These are phyloP conservation scores for Aphidius gifuensis DNA, from an alignment of 1,140 invertebrate species.

Conservation along the genomic window DNA sequence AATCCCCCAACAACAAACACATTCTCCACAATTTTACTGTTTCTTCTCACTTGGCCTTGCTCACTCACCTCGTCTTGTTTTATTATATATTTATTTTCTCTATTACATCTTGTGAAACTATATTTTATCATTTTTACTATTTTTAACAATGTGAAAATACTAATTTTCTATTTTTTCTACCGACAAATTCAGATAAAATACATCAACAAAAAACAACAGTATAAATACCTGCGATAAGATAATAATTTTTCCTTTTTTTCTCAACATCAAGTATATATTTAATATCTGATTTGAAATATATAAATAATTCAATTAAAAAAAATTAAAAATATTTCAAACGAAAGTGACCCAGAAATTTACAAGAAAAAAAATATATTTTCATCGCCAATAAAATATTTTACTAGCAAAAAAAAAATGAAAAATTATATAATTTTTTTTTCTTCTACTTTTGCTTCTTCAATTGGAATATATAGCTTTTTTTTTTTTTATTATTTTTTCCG, in stretches of 20 bases:
- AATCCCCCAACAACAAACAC: constrained; percentile 39
- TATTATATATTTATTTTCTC: constrained; percentile 14
- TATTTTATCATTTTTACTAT: constrained; percentile 3
- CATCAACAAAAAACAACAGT: not conserved
- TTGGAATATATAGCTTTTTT: constrained; percentile 13
- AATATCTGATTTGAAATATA: too few species aligned
- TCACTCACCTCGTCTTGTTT: constrained; percentile 17
- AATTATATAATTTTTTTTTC: not conserved
- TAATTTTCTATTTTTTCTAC: not conserved
- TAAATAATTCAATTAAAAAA: not conserved
- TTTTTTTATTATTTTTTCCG: constrained; percentile 20
- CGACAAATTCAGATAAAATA: too few species aligned
- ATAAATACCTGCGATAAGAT: too few species aligned
- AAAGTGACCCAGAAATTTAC: too few species aligned
- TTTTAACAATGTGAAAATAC: not conserved
- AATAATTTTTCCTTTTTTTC: too few species aligned
- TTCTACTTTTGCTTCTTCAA: not conserved
- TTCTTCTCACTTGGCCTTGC: constrained; percentile 42
- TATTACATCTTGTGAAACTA: too few species aligned
- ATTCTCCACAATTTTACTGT: constrained; percentile 54
- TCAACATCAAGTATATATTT: too few species aligned
- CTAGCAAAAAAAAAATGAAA: too few species aligned
- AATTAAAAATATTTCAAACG: too few species aligned
- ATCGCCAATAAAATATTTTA: too few species aligned
- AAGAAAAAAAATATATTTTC: too few species aligned